A percentile compares a stretch with the other conserved stretches of the same genome.
Conservation (phyloP, 2,113 vertebrate species). For the Sula dactylatra region DNA sequence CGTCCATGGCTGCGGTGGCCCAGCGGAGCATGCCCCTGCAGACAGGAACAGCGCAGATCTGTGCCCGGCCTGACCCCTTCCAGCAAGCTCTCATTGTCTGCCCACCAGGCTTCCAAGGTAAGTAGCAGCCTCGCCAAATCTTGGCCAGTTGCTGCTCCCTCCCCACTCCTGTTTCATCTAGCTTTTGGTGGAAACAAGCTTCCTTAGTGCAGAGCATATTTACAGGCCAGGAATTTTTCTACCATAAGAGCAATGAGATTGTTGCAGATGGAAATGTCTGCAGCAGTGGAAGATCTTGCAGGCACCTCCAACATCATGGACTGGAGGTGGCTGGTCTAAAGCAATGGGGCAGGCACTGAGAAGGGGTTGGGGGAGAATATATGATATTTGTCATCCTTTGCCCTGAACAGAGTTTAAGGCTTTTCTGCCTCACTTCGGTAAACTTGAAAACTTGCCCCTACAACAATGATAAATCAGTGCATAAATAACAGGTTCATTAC, state of each 20-base stretch:
- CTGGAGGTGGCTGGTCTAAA: neutral
- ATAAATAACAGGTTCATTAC: neutral
- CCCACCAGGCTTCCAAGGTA: constrained; percentile 98
- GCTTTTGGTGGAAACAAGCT: neutral
- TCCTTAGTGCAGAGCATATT: neutral
- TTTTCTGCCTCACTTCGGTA: neutral
- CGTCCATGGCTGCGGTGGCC: constrained; percentile 97
- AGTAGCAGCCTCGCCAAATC: neutral
- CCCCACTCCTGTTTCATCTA: neutral
- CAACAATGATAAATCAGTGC: neutral
- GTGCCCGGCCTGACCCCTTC: constrained; percentile 95
- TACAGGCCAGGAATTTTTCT: neutral
- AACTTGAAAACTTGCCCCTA: neutral
- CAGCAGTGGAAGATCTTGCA: neutral
- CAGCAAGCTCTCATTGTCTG: constrained; percentile 99
- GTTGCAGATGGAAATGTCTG: neutral
- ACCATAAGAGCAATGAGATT: neutral
- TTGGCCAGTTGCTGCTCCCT: neutral
- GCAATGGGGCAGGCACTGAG: neutral
- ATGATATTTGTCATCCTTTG: neutral
- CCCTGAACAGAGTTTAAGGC: neutral
- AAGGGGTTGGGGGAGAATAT: neutral
- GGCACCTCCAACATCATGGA: neutral
- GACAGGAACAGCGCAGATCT: constrained; percentile 91
- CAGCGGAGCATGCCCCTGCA: constrained; percentile 96